Conservation (phyloP, 1,140 invertebrate genomes). For the Drosophila insularis region DNA sequence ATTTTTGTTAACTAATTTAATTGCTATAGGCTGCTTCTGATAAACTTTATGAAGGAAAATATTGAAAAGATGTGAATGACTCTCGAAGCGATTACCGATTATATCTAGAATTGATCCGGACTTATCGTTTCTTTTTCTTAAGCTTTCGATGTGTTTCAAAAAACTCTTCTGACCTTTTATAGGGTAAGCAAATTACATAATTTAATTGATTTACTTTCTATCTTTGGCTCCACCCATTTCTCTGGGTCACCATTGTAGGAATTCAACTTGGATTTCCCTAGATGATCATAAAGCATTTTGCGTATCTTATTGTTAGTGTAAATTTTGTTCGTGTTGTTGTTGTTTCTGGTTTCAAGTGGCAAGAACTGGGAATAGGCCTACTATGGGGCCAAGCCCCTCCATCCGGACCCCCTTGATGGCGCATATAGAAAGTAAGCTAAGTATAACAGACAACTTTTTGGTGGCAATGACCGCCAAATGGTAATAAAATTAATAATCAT, state of each 20-base stretch:
- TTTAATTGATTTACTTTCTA: background rate
- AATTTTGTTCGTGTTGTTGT: too few relatives aligned
- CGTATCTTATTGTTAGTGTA: background rate
- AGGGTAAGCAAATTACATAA: background rate
- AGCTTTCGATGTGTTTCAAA: too few relatives aligned
- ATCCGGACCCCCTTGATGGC: background rate
- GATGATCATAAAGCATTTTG: slow-evolving; percentile 45
- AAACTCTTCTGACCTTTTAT: background rate
- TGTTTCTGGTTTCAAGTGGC: background rate
- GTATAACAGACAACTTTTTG: slow-evolving; percentile 27
- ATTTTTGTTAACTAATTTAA: too few relatives aligned
- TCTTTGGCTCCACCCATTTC: background rate
- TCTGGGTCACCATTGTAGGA: background rate
- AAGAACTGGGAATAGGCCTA: slow-evolving; percentile 2
- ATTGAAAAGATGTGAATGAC: too few relatives aligned
- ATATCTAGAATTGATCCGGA: too few relatives aligned
- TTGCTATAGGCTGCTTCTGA: too few relatives aligned
- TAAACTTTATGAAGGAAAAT: too few relatives aligned
- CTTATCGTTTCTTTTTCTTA: too few relatives aligned
- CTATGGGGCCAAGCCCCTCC: slow-evolving; percentile 15
- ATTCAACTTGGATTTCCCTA: slow-evolving; percentile 33
- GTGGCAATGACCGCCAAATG: slow-evolving; percentile 67
- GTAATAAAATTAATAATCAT: slow-evolving; percentile 12
- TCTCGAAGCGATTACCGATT: too few relatives aligned
- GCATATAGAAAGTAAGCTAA: background rate